Base-by-base conservation (phyloP, 2,888 invertebrate genomes). In the Drosophila incognita region DNA sequence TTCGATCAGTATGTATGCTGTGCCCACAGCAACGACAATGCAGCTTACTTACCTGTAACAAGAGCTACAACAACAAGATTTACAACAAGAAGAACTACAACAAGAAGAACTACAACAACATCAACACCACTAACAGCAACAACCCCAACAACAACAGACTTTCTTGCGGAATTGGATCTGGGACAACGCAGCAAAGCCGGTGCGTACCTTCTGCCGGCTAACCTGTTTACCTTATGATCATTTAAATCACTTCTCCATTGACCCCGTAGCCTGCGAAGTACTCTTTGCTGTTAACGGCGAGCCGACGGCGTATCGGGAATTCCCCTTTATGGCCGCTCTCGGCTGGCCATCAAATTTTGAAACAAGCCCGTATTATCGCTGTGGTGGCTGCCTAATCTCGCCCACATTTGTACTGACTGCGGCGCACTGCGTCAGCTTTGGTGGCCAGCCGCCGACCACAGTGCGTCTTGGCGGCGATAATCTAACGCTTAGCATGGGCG, bases 1-100 rank as follows among this genome's bases (percentile, higher is more conserved):
- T 90, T 83, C 36, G 90, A 91, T 66, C 91, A 91, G 21, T 85
- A 81, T 57, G 83, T 91, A 5, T 91, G 91, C 63, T 91, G 91
- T 74, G 59, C 59, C 3, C 49, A 27, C 11, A 21, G 53, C 51
- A 31, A 24, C 46, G 38, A 10, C 49, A 40, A 10, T 53, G n/a
- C 67, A 15, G 10, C 38, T 48, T 36, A 33, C 33, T 33, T 48
- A 31, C 24, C 49, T 27, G 35, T 53, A 15, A 56, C 58, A 18
- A 36, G 18, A 38, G 4, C 2, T 18, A 27, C n/a, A 10, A 63
- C 62, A 48, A 57, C 70, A 29, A 11, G 36, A 36, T 27, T 52
- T 40, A 21, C 31, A 7, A 24, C 24, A 24, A 24, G 24, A 24
- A 24, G 24, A 24, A 24, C 24, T 24, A 24, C 24, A 24, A 24